phyloP scores from a whole-genome alignment of 2,888 invertebrate genomes.

The Pachycephus smyrnensis region DNA sequence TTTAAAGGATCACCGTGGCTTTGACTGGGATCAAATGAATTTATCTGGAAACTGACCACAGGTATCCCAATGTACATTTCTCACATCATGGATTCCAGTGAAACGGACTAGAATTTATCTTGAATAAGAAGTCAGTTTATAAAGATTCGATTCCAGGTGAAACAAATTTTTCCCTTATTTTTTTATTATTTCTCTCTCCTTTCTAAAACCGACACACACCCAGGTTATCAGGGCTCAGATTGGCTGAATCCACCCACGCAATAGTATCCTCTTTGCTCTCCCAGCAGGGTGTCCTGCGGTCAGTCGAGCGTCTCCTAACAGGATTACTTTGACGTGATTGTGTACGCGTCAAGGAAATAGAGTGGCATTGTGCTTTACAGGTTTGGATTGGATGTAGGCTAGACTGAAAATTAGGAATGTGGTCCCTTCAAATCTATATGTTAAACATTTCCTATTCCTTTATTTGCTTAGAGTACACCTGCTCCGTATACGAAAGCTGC shows the following conservation, averaged over 20 bases:
- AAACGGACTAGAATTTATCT: not conserved
- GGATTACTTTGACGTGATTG: conserved; percentile 64
- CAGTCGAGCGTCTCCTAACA: conserved; percentile 61
- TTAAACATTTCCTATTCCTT: conserved; percentile 42
- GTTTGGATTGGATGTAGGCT: conserved; percentile 41
- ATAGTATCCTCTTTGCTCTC: conserved; percentile 43
- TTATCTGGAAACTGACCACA: not conserved
- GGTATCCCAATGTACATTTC: not conserved
- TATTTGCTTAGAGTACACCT: conserved; percentile 28
- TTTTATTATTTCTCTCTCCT: not conserved
- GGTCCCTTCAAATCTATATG: conserved; percentile 44
- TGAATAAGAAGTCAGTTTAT: not conserved
- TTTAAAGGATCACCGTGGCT: not conserved
- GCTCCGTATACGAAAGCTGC: conserved; percentile 10
- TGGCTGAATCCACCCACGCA: conserved; percentile 34
- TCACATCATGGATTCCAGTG: not conserved
- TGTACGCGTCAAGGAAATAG: conserved; percentile 64
- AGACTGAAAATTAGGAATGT: conserved; percentile 56
- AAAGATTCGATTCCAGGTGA: not conserved
- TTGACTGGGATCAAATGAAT: not conserved
- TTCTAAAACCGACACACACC: not conserved
- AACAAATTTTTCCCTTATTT: not conserved
- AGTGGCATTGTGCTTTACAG: conserved; percentile 54
- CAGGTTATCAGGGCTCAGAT: conserved; percentile 19
- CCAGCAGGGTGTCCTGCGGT: conserved; percentile 55